Evolutionary conservation across 1,140 invertebrate species (phyloP).

Genomic region (Bemisia tabaci): DNA sequence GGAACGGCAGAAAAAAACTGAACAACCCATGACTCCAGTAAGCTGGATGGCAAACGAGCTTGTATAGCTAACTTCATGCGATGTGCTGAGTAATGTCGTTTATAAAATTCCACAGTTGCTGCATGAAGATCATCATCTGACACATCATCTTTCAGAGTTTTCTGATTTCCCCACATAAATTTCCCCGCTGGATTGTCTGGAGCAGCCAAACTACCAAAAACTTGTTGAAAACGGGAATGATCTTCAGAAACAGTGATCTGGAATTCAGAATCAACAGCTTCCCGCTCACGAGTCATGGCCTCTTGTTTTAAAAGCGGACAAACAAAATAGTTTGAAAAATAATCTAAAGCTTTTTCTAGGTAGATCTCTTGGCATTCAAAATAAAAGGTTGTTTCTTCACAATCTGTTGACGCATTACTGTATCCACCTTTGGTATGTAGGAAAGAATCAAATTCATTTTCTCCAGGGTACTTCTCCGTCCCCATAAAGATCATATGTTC

Average conservation of each 20-base stretch:
- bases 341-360: conserved; percentile 57
- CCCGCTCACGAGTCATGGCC: conserved; percentile 77
- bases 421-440: conserved; percentile 34
- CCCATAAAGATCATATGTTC: conserved; percentile 88
- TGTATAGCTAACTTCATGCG: conserved; percentile 74
- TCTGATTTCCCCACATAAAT: conserved; percentile 74
- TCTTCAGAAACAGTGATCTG: conserved; percentile 55
- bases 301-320: conserved; percentile 72
- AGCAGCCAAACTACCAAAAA: conserved; percentile 42
- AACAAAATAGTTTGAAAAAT: conserved; percentile 84
- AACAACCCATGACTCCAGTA: conserved; percentile 51
- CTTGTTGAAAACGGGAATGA: conserved; percentile 50
- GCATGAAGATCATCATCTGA: conserved; percentile 45
- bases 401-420: conserved; percentile 46
- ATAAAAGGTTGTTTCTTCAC: conserved; percentile 72
- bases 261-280: conserved; percentile 85
- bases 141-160: conserved; percentile 56
- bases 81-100: conserved; percentile 73
- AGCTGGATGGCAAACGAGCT: conserved; percentile 61
- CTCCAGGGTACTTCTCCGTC: conserved; percentile 39
- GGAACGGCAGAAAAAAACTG: conserved; percentile 47
- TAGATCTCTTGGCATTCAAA: conserved; percentile 73
- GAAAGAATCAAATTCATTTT: conserved; percentile 39
- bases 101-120: conserved; percentile 60
- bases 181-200: conserved; percentile 54